Base-by-base conservation (phyloP, 1,140 invertebrate genomes). In the Cyrtorhinus lividipennis region DNA sequence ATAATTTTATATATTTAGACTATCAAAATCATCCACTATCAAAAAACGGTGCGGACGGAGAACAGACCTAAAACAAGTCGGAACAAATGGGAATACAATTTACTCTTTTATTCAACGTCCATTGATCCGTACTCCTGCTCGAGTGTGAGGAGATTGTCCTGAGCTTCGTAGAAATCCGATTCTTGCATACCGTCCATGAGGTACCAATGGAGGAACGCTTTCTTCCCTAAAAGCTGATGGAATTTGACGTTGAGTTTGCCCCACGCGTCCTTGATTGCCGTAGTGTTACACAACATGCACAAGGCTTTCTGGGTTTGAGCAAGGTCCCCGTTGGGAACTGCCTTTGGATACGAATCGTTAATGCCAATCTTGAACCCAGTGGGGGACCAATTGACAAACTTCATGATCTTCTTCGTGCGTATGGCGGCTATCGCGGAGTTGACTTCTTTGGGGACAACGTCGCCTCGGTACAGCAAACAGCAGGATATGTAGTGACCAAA, bases 211-310 rank as follows among this genome's bases (percentile, higher is more conserved):
- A 64, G 24, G 48, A 61, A 62, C 2, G 59, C 59, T 53, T 79
- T 67, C 69, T 82, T 82, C 22, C 78, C 76, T 65, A 79, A 81
- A 80, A 81, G 71, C n/a, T 82, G 62, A 76, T 81, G 79, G 64
- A 81, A 81, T 67, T 82, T 82, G 67, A 79, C 76, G 68, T 82
- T 77, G 10, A 83, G 76, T 71, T 84, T 79, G 27, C 81, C 81
- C 86, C 86, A 90, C 22, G 86, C 88, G 70, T 93, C 89, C 3
- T 84, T 84, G 68, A 89, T 88, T 24, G 82, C 81, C 0, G 88
- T 91, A 0, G 88, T 90, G 70, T 90, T 91, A 45, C 80, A 85
- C 70, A 92, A 73, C 86, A 90, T 87, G 72, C 87, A 90, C 13
- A 90, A 85, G 2, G 88, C 87, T 63, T 86, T 77, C 70, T 86